phyloP scores from a whole-genome alignment of 2,113 vertebrate genomes.

The Euleptes europaea region DNA sequence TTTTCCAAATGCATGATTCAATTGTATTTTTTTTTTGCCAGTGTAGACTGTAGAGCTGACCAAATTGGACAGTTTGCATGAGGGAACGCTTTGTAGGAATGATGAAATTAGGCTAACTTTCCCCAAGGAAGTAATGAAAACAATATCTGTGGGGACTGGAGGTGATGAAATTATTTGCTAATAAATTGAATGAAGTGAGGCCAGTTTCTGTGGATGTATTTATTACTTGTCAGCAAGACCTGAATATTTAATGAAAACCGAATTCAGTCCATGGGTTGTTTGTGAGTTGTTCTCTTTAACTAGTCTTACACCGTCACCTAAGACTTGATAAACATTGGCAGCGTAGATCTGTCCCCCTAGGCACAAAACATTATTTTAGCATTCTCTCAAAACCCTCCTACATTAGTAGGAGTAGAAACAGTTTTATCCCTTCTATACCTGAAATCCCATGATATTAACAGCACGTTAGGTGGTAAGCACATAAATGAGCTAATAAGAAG shows the following conservation, averaged over 20 bases:
- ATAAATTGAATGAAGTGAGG: constrained; percentile 16
- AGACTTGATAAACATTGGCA: constrained; percentile 9
- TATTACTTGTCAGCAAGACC: constrained; percentile 15
- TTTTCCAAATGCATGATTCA: background rate
- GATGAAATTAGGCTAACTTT: background rate
- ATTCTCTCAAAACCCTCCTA: background rate
- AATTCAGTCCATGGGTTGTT: background rate
- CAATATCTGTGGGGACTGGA: background rate
- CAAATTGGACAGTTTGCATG: background rate
- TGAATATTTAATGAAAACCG: constrained; percentile 22
- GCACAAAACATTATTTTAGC: background rate
- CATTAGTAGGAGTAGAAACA: background rate
- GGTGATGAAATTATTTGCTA: constrained; percentile 23
- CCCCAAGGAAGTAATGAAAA: constrained; percentile 2
- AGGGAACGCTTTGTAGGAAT: background rate
- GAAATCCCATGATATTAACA: background rate
- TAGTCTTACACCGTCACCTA: background rate
- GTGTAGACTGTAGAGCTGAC: background rate
- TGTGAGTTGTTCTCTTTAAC: constrained; percentile 7
- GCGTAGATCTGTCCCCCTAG: background rate
- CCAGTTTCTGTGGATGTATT: constrained; percentile 7
- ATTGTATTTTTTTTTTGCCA: background rate
- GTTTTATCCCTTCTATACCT: background rate
- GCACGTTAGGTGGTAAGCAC: background rate
- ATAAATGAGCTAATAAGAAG: constrained; percentile 5